Evolutionary conservation across 2,888 invertebrate genomes (phyloP).

Genomic region (Leuctra nigra): DNA sequence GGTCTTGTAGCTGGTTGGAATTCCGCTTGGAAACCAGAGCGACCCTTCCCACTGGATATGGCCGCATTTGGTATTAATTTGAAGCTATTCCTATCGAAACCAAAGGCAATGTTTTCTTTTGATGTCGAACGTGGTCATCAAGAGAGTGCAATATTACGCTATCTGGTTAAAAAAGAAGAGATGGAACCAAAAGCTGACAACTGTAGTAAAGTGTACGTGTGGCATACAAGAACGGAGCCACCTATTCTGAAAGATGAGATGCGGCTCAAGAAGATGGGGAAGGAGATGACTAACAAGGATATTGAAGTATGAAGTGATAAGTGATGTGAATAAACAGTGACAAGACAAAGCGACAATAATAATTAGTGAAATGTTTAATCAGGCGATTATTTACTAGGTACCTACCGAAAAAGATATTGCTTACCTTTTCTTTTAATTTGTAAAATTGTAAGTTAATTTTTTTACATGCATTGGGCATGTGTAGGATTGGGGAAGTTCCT

Average conservation of each 20-base stretch:
- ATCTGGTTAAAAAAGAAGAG: slow-evolving; percentile 59
- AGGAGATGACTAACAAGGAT: slow-evolving; percentile 47
- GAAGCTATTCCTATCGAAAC: slow-evolving; percentile 60
- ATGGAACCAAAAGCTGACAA: slow-evolving; percentile 87
- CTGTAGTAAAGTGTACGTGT: slow-evolving; percentile 93
- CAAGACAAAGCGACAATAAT: too few species aligned
- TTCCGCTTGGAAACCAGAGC: slow-evolving; percentile 80
- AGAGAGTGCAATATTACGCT: slow-evolving; percentile 76
- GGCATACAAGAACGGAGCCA: slow-evolving; percentile 96
- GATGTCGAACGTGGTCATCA: slow-evolving; percentile 84
- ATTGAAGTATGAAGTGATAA: slow-evolving; percentile 56
- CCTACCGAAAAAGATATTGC: too few species aligned
- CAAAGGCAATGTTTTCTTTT: slow-evolving; percentile 72
- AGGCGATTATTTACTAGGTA: too few species aligned
- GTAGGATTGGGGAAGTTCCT: too few species aligned
- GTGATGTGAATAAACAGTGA: neutral
- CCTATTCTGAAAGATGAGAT: slow-evolving; percentile 68
- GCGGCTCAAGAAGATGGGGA: slow-evolving; percentile 46
- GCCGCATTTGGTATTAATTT: slow-evolving; percentile 90
- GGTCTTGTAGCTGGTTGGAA: slow-evolving; percentile 56
- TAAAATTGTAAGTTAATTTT: too few species aligned
- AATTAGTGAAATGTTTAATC: too few species aligned
- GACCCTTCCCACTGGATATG: slow-evolving; percentile 97
- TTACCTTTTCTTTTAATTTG: too few species aligned
- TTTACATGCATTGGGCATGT: too few species aligned